phyloP scores from a whole-genome alignment of 2,888 invertebrate genomes.

The Drosophila tanythrix region DNA sequence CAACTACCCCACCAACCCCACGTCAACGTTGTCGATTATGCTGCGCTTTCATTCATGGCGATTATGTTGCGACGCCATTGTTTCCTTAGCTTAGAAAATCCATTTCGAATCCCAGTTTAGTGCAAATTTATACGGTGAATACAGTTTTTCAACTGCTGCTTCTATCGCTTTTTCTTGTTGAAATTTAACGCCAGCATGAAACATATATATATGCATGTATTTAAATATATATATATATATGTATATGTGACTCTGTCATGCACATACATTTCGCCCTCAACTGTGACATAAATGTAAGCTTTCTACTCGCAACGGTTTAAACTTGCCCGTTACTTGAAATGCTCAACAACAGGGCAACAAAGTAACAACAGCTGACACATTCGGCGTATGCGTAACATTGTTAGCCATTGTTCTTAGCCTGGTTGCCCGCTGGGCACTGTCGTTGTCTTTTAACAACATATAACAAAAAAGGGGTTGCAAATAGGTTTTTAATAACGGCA shows the following conservation, averaged over 20 bases:
- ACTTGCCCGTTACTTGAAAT: conserved; percentile 4
- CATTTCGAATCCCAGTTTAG: conserved; percentile 80
- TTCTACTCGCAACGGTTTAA: conserved; percentile 53
- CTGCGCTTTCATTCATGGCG: conserved; percentile 78
- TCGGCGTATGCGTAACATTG: conserved; percentile 68
- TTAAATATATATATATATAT: conserved; percentile 6
- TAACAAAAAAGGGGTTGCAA: conserved; percentile 29
- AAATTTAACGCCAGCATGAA: conserved; percentile 69
- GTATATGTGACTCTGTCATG: conserved; percentile 23
- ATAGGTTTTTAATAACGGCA: conserved; percentile 25
- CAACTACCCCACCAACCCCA: conserved; percentile 15
- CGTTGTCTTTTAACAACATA: conserved; percentile 27
- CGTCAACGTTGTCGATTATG: conserved; percentile 62
- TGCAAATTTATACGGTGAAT: conserved; percentile 77
- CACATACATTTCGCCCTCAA: conserved; percentile 31
- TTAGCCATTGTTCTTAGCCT: conserved; percentile 62
- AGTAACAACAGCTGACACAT: conserved; percentile 30
- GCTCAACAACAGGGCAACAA: conserved; percentile 26
- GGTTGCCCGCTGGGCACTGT: conserved; percentile 47
- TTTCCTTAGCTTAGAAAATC: conserved; percentile 74
- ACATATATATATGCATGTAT: conserved; percentile 16
- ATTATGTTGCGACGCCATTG: conserved; percentile 72
- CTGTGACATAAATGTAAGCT: conserved; percentile 65
- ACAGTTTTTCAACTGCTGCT: conserved; percentile 23
- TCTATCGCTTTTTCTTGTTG: conserved; percentile 51